These are phyloP conservation scores for Pandemis corylana DNA, from an alignment of 2,888 invertebrate species.

Conservation along the genomic window DNA sequence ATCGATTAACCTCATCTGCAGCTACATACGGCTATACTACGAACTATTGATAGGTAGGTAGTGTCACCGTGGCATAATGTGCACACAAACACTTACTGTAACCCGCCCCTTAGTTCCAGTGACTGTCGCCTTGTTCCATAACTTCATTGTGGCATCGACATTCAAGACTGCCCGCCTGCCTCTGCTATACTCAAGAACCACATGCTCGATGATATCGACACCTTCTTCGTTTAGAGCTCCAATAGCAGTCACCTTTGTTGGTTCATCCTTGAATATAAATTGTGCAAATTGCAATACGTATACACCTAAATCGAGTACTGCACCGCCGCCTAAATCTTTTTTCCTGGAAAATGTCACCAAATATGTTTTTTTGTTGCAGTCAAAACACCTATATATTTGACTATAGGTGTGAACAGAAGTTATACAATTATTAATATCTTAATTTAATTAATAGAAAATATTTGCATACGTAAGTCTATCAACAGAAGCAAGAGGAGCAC, in stretches of 20 bases:
- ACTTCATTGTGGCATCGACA: slow-evolving; percentile 72
- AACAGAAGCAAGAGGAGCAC: slow-evolving; percentile 80
- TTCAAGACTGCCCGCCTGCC: slow-evolving; percentile 86
- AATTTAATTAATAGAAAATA: background rate
- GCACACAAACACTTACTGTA: background rate
- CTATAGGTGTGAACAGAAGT: background rate
- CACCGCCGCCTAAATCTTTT: slow-evolving; percentile 91
- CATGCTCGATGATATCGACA: slow-evolving; percentile 87
- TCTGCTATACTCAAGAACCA: slow-evolving; percentile 86
- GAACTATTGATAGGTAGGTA: no score
- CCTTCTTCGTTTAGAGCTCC: slow-evolving; percentile 89
- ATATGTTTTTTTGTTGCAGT: no score
- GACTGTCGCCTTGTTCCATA: slow-evolving; percentile 87
- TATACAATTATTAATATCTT: no score
- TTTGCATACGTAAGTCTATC: slow-evolving; percentile 62
- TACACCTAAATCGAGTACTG: slow-evolving; percentile 90
- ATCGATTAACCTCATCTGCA: no score
- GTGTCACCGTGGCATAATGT: no score
- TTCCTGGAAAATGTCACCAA: slow-evolving; percentile 68
- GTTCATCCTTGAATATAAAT: slow-evolving; percentile 88
- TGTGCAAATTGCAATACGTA: slow-evolving; percentile 91
- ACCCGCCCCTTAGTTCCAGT: slow-evolving; percentile 68
- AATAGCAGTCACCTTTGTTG: slow-evolving; percentile 86
- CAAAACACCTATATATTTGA: no score
- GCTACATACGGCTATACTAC: no score